phyloP scores from a whole-genome alignment of 2,113 vertebrate species.

The Odontophorus gujanensis region DNA sequence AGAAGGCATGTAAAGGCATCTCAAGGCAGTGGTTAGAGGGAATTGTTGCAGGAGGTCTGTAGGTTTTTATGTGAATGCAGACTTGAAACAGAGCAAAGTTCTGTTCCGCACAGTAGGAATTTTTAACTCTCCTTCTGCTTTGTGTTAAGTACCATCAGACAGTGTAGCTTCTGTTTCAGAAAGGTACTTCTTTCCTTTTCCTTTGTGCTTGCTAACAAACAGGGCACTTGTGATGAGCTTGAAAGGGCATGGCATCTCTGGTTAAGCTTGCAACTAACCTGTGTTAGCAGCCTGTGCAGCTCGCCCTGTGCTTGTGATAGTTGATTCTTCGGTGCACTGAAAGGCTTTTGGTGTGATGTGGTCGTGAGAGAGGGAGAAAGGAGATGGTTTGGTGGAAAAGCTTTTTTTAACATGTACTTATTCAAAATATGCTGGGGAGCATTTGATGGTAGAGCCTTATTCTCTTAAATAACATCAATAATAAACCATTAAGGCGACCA shows the following conservation, averaged over 20 bases:
- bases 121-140: neutral
- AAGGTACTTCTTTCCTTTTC: neutral
- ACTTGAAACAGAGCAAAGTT: neutral
- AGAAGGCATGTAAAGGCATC: neutral
- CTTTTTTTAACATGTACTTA: neutral
- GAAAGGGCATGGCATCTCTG: fast-evolving
- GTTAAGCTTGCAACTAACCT: neutral
- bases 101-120: neutral
- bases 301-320: fast-evolving
- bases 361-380: no score
- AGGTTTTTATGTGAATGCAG: neutral
- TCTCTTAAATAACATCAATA: neutral
- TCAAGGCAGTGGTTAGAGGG: neutral
- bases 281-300: no score
- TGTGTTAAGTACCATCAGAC: neutral
- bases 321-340: fast-evolving
- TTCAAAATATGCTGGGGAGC: neutral
- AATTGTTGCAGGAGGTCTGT: neutral
- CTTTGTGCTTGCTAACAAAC: neutral
- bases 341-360: neutral
- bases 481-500: neutral
- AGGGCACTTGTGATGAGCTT: neutral
- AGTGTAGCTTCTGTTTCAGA: fast-evolving
- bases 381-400: neutral
- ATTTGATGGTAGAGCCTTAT: neutral